Conservation (phyloP, 2,797 vertebrate genomes). For the Hirundo rustica region DNA sequence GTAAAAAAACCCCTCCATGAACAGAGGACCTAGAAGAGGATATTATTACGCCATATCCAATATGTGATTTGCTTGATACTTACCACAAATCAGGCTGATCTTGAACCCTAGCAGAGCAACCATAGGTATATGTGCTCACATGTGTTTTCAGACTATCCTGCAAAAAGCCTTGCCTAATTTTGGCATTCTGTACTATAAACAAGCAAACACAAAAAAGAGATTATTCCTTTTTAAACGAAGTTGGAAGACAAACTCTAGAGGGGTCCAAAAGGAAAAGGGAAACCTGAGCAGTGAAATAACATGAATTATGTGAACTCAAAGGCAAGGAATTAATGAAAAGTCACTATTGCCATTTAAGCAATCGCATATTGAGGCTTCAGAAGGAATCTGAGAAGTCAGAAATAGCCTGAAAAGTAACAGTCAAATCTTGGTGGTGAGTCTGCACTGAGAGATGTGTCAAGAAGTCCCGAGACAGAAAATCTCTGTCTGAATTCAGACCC, state of each 20-base stretch:
- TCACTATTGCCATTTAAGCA: neutral
- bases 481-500: neutral
- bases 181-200: neutral
- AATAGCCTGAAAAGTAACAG: neutral
- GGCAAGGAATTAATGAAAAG: neutral
- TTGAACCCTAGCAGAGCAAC: neutral
- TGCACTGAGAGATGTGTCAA: neutral
- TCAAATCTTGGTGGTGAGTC: neutral
- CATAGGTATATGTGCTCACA: neutral
- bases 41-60: neutral
- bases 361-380: neutral
- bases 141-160: neutral
- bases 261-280: neutral
- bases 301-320: neutral
- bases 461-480: neutral
- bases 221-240: neutral
- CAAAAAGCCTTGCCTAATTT: neutral
- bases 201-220: neutral
- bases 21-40: neutral
- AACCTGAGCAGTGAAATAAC: neutral
- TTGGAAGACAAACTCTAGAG: neutral
- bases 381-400: neutral
- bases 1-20: neutral
- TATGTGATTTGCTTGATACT: neutral
- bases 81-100: neutral